Evolutionary conservation across 2,113 vertebrate genomes (phyloP).

Genomic region (Phoxinus phoxinus): DNA sequence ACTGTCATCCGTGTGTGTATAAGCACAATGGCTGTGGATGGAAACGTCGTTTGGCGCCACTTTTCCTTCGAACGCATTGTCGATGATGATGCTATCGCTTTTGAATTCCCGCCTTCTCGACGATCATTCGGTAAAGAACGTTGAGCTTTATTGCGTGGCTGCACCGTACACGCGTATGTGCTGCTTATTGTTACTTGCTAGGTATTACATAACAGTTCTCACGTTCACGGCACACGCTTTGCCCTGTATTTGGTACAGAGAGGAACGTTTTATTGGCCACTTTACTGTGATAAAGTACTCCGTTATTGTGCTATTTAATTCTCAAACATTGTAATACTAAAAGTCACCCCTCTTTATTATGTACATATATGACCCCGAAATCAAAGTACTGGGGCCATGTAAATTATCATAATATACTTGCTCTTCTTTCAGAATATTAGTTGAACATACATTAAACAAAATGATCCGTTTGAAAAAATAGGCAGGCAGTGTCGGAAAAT

Average conservation of each 20-base stretch:
- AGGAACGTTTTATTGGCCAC: neutral
- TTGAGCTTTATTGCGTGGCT: neutral
- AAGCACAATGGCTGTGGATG: slow-evolving; percentile 8
- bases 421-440: neutral
- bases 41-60: slow-evolving; percentile 63
- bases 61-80: slow-evolving; percentile 48
- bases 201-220: slow-evolving; percentile 20
- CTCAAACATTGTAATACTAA: neutral
- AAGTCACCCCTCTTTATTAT: slow-evolving; percentile 53
- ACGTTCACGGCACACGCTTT: neutral
- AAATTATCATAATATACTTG: neutral
- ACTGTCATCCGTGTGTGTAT: neutral
- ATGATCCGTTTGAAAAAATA: neutral
- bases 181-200: neutral
- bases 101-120: slow-evolving; percentile 3
- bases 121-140: neutral
- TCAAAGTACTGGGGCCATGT: neutral
- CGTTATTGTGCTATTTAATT: neutral
- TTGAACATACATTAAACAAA: neutral
- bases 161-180: neutral
- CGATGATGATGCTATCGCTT: neutral
- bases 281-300: neutral
- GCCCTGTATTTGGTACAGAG: neutral
- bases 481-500: neutral
- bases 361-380: neutral